Conservation (phyloP, 2,888 invertebrate species). For the Furcula furcula region DNA sequence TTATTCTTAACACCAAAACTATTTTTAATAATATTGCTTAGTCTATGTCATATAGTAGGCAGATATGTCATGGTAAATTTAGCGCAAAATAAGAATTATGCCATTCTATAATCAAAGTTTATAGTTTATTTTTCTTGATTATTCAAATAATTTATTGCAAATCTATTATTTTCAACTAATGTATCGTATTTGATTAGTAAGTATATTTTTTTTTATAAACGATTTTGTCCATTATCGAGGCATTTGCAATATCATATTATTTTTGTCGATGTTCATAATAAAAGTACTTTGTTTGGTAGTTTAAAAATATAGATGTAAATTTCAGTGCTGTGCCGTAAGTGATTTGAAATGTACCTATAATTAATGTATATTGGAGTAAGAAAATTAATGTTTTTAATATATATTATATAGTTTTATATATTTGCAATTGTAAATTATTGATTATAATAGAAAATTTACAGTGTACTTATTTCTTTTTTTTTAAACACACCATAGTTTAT, state of each 20-base stretch:
- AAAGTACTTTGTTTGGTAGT: neutral
- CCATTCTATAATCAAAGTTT: too few species aligned
- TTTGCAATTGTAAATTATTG: slow-evolving; percentile 6
- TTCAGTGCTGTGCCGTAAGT: slow-evolving; percentile 38
- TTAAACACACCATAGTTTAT: too few species aligned
- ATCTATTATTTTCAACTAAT: neutral
- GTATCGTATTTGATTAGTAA: neutral
- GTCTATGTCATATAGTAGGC: slow-evolving; percentile 10
- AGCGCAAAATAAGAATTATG: slow-evolving; percentile 14
- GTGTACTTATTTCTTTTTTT: too few species aligned
- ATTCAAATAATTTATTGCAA: neutral
- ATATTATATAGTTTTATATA: slow-evolving; percentile 18
- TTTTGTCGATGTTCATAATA: neutral
- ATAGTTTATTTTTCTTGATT: neutral
- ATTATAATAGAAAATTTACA: too few species aligned
- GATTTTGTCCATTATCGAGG: neutral
- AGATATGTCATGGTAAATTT: slow-evolving; percentile 18
- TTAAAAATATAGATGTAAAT: slow-evolving; percentile 13
- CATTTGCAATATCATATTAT: slow-evolving; percentile 1
- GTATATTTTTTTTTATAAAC: neutral
- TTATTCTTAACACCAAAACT: neutral
- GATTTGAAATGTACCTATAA: slow-evolving; percentile 31
- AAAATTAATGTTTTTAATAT: slow-evolving; percentile 21
- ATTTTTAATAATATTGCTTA: neutral
- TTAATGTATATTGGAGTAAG: slow-evolving; percentile 26